Percentiles rank a stretch among this genome's conserved stretches.
phyloP scores from a whole-genome alignment of 2,888 invertebrate genomes.

The Drosophila lutescens region DNA sequence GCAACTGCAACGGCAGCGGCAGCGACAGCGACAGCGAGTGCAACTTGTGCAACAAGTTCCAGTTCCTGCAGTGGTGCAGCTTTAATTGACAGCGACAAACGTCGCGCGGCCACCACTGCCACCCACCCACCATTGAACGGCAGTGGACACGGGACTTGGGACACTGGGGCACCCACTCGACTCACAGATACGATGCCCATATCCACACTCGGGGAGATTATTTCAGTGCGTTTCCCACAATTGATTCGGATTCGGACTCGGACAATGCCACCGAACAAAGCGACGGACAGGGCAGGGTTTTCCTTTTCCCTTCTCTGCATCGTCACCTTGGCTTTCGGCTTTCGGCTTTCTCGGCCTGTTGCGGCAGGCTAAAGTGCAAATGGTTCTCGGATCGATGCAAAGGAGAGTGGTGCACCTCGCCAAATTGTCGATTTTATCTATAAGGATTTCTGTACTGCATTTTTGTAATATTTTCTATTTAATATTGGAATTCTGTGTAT shows the following conservation, averaged over 20 bases:
- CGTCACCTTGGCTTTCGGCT: conserved; percentile 27
- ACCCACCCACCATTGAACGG: conserved; percentile 43
- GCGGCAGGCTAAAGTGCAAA: conserved; percentile 65
- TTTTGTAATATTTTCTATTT: background rate
- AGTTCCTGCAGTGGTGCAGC: conserved; percentile 59
- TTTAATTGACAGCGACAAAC: conserved; percentile 79
- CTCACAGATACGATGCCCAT: conserved; percentile 12
- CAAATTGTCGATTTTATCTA: conserved; percentile 18
- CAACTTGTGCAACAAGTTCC: conserved; percentile 69
- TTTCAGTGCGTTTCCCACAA: conserved; percentile 76
- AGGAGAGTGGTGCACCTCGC: conserved; percentile 16
- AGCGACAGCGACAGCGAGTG: conserved; percentile 45
- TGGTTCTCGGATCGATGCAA: conserved; percentile 47
- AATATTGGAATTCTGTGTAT: no score
- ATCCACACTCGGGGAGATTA: conserved; percentile 49
- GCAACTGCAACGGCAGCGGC: conserved; percentile 49
- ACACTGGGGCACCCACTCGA: conserved; percentile 16
- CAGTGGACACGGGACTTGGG: conserved; percentile 44
- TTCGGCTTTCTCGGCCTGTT: conserved; percentile 26
- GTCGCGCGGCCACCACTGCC: conserved; percentile 66
- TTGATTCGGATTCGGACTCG: conserved; percentile 55
- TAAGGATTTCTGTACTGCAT: background rate
- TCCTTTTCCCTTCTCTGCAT: background rate
- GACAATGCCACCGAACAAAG: conserved; percentile 65
- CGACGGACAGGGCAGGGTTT: conserved; percentile 8